Evolutionary conservation across 2,888 invertebrate genomes (phyloP).

Genomic region (Xiphydria camelus): DNA sequence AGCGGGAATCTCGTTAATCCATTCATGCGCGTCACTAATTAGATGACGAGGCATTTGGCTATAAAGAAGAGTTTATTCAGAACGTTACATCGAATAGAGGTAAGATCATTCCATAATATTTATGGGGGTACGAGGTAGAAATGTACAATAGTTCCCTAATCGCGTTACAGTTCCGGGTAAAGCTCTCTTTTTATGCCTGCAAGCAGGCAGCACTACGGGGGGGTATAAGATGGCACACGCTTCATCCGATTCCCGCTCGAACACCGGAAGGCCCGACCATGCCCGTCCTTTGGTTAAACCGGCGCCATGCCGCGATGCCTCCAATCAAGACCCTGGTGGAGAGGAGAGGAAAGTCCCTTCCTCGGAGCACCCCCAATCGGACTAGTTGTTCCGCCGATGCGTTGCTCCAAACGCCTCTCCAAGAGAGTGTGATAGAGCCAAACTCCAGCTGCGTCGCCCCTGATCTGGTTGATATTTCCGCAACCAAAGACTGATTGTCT

Average conservation of each 20-base stretch:
- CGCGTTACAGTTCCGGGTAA: background rate
- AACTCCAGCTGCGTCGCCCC: background rate
- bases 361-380: background rate
- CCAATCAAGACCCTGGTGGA: background rate
- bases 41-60: background rate
- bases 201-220: background rate
- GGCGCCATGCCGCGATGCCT: background rate
- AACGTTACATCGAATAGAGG: background rate
- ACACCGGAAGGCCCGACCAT: background rate
- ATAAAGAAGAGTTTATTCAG: no score
- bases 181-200: background rate
- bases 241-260: background rate
- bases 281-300: background rate
- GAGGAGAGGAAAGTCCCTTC: background rate
- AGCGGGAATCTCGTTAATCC: slow-evolving; percentile 59
- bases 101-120: background rate
- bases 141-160: background rate
- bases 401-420: background rate
- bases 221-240: background rate
- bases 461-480: background rate
- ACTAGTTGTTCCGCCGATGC: background rate
- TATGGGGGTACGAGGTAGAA: no score
- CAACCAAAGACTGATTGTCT: background rate
- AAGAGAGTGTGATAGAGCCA: background rate
- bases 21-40: background rate